Evolutionary conservation across 2,113 vertebrate genomes (phyloP).

Genomic region (Willisornis vidua): DNA sequence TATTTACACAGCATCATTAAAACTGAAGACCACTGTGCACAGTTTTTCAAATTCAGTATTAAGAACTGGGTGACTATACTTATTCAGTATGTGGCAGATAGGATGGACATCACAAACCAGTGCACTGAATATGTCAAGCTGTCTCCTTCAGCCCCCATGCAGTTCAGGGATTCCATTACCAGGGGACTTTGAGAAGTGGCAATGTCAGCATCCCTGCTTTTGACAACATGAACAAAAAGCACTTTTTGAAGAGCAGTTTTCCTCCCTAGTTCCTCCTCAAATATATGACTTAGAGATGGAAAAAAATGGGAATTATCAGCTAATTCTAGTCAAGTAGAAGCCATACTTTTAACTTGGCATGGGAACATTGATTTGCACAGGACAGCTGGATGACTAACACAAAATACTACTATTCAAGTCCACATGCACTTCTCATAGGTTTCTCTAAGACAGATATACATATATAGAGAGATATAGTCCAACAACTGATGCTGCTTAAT

Average conservation of each 20-base stretch:
- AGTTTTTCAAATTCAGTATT: neutral
- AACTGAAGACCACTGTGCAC: neutral
- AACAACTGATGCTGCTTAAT: neutral
- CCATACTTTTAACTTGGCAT: neutral
- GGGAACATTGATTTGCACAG: neutral
- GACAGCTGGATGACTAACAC: neutral
- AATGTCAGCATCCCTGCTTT: neutral
- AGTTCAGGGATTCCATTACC: neutral
- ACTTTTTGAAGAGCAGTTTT: neutral
- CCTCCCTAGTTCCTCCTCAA: neutral
- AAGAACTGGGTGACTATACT: neutral
- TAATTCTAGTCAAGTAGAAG: neutral
- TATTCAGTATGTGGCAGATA: neutral
- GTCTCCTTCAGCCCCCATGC: neutral
- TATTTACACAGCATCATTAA: fast-evolving
- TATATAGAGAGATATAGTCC: fast-evolving
- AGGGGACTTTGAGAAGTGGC: neutral
- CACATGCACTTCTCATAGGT: neutral
- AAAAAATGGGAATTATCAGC: neutral
- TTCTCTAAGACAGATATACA: neutral
- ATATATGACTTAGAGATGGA: neutral
- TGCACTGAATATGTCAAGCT: neutral
- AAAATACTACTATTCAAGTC: neutral
- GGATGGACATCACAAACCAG: neutral
- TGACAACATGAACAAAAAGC: neutral